A percentile compares a stretch with the other conserved stretches of the same genome.
phyloP scores from a whole-genome alignment of 30 jellyfish, hydroid and myxozoan genomes.

The Aurelia aurita complex sp. Pacific region DNA sequence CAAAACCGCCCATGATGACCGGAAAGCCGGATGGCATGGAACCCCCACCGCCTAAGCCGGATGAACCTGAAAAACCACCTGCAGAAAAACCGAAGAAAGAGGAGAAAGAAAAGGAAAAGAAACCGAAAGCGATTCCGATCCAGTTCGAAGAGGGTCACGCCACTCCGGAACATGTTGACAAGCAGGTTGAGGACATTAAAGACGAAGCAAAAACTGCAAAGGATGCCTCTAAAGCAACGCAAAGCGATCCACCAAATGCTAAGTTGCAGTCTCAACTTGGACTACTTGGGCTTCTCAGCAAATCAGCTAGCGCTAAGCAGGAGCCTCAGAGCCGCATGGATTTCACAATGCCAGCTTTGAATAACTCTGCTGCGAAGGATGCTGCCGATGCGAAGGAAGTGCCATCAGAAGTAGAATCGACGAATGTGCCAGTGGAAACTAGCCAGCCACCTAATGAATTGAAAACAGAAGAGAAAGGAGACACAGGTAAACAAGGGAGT shows the following conservation, averaged over 20 bases:
- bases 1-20: conserved; percentile 8
- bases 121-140: conserved; percentile 56
- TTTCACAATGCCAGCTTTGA: background rate
- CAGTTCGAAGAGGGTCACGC: conserved; percentile 48
- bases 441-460: background rate
- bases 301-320: conserved; percentile 8
- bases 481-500: conserved; percentile 41
- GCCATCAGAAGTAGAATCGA: too few species aligned
- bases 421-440: too few species aligned
- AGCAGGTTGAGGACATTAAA: conserved; percentile 43
- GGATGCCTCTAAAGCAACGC: conserved; percentile 29
- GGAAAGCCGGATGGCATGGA: conserved; percentile 49
- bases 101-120: conserved; percentile 35
- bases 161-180: conserved; percentile 35
- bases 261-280: conserved; percentile 33
- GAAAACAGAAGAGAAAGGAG: conserved; percentile 2
- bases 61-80: conserved; percentile 45
- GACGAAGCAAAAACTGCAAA: conserved; percentile 16
- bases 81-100: conserved; percentile 26
- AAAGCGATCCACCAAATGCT: conserved; percentile 2
- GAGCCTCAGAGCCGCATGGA: conserved; percentile 41
- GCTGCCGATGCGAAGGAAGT: too few species aligned
- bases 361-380: conserved; percentile 7
- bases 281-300: conserved; percentile 14
- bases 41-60: conserved; percentile 49